phyloP scores from a whole-genome alignment of 2,113 vertebrate genomes.

The Ancistrus triradiatus region DNA sequence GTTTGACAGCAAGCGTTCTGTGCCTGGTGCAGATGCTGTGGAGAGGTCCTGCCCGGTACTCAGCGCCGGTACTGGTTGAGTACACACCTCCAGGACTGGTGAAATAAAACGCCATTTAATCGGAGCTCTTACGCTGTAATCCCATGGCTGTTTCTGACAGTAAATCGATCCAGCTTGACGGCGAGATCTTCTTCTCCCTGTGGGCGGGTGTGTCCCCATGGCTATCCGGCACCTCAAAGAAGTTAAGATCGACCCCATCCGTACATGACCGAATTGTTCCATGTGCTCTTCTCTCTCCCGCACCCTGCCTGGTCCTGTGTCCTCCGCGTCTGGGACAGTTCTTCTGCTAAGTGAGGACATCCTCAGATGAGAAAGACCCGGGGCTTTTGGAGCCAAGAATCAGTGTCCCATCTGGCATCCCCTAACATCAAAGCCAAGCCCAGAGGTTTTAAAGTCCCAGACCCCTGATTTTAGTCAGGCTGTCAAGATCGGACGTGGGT shows the following conservation, averaged over 20 bases:
- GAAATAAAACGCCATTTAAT: no score
- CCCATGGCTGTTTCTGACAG: conserved; percentile 49
- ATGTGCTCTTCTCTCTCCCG: conserved; percentile 89
- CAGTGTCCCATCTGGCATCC: no score
- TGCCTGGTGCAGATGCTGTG: conserved; percentile 91
- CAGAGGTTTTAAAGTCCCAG: no score
- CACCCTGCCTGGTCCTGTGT: conserved; percentile 83
- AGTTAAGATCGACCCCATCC: conserved; percentile 85
- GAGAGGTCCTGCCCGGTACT: conserved; percentile 90
- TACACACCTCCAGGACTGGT: conserved; percentile 13
- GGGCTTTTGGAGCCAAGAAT: no score
- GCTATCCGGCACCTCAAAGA: conserved; percentile 86
- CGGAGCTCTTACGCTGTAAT: not conserved
- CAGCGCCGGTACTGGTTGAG: conserved; percentile 88
- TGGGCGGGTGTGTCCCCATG: conserved; percentile 79
- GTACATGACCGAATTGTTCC: conserved; percentile 95
- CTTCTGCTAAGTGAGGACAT: conserved; percentile 95
- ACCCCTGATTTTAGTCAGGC: no score
- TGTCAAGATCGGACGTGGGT: no score
- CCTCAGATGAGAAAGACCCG: no score
- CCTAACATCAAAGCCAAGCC: no score
- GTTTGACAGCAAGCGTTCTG: conserved; percentile 85
- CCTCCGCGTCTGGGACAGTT: conserved; percentile 92
- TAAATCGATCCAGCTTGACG: conserved; percentile 89
- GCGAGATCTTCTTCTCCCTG: conserved; percentile 86